Conservation (phyloP, 2,797 vertebrate species). For the Liparis tanakae region DNA sequence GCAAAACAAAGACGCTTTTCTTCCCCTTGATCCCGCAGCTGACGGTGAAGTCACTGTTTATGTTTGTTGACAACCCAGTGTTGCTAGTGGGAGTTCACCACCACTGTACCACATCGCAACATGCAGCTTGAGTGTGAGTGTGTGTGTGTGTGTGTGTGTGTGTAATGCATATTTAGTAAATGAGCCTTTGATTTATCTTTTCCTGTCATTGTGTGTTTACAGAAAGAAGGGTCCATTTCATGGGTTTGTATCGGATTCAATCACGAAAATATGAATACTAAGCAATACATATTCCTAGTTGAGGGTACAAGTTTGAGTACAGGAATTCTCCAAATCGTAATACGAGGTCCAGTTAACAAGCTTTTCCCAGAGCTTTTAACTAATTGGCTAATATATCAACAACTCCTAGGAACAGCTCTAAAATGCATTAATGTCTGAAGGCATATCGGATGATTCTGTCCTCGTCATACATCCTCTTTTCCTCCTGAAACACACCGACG, state of each 20-base stretch:
- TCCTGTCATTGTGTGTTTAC: constrained; percentile 2
- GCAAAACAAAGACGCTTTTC: constrained; percentile 61
- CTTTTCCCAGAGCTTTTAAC: constrained; percentile 1
- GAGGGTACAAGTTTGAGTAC: background rate
- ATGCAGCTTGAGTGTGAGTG: constrained; percentile 6
- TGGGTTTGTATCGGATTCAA: background rate
- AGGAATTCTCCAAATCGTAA: background rate
- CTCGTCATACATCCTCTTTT: background rate
- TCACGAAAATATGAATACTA: background rate
- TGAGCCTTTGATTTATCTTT: constrained; percentile 7
- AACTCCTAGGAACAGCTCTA: too few relatives aligned
- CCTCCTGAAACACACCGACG: background rate
- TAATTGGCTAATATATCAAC: too few relatives aligned
- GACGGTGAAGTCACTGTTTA: constrained; percentile 65
- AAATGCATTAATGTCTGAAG: too few relatives aligned
- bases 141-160: background rate
- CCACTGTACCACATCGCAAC: constrained; percentile 17
- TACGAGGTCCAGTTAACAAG: background rate
- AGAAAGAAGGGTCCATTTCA: background rate
- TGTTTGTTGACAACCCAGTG: constrained; percentile 49
- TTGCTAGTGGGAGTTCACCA: constrained; percentile 37
- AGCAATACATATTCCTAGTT: background rate
- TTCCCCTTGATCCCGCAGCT: constrained; percentile 50
- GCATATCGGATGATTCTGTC: background rate
- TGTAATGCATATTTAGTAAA: background rate